Conservation (phyloP, 1,140 invertebrate genomes). For the Agraylea sexmaculata region DNA sequence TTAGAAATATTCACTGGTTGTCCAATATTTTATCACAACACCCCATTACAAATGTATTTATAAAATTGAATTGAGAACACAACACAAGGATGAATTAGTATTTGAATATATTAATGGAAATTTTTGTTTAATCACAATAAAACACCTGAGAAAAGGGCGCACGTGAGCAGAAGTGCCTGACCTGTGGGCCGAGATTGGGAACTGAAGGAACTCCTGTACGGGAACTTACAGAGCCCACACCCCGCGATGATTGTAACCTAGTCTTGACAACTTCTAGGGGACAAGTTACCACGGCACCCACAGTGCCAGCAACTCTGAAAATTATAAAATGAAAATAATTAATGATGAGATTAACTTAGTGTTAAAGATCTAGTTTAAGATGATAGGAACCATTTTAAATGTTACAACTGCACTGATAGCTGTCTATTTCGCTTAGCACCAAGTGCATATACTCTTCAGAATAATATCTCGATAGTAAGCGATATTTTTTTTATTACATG, state of each 20-base stretch:
- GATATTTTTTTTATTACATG: conserved; percentile 2
- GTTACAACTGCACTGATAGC: conserved; percentile 5
- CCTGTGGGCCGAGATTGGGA: conserved; percentile 27
- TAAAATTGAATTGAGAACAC: background rate
- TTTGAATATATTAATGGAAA: too few relatives aligned
- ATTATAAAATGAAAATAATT: conserved; percentile 20
- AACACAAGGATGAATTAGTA: background rate
- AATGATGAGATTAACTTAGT: conserved; percentile 3
- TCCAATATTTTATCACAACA: background rate
- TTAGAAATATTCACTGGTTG: too few relatives aligned
- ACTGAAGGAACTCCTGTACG: conserved; percentile 28
- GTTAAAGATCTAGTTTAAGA: conserved; percentile 10
- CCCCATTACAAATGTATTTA: background rate
- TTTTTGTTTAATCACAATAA: conserved; percentile 1
- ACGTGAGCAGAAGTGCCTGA: conserved; percentile 22
- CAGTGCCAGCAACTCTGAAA: conserved; percentile 83
- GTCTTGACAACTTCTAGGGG: conserved; percentile 98
- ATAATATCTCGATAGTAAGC: conserved; percentile 9
- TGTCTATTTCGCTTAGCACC: conserved; percentile 7
- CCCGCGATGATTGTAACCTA: conserved; percentile 83
- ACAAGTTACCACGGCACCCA: conserved; percentile 93
- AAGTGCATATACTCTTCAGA: conserved; percentile 6
- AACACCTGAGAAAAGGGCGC: conserved; percentile 9
- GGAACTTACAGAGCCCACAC: conserved; percentile 45
- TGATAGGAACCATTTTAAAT: conserved; percentile 7